Evolutionary conservation across 2,797 vertebrate species (phyloP).

Genomic region (Coregonus ussuriensis): DNA sequence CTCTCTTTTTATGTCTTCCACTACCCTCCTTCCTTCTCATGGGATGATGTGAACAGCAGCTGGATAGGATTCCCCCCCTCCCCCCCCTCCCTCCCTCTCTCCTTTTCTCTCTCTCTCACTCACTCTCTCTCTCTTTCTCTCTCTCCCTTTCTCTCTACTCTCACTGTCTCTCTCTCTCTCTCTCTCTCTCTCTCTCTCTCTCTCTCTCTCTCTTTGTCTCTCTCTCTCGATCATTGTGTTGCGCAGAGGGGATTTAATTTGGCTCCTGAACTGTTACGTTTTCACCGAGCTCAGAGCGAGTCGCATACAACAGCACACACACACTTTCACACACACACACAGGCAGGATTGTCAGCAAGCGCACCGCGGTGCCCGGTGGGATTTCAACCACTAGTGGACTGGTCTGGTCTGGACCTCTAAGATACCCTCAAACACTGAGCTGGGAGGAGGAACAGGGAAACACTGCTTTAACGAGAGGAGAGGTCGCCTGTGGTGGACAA

Average conservation of each 20-base stretch:
- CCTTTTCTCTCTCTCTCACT: not conserved
- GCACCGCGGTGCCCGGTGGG: not conserved
- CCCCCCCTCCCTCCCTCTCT: slow-evolving; percentile 1
- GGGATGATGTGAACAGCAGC: slow-evolving; percentile 65
- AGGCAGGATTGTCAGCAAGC: slow-evolving; percentile 2
- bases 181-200: slow-evolving; percentile 33
- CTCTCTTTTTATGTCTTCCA: slow-evolving; percentile 16
- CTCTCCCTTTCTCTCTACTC: slow-evolving; percentile 27
- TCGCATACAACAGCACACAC: slow-evolving; percentile 30
- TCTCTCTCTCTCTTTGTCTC: slow-evolving; percentile 2
- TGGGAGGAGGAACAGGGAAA: slow-evolving; percentile 12
- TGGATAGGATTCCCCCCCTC: slow-evolving; percentile 40
- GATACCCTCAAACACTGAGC: slow-evolving; percentile 34
- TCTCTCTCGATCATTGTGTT: slow-evolving; percentile 32
- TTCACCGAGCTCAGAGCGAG: slow-evolving; percentile 34
- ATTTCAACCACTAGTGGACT: slow-evolving; percentile 36
- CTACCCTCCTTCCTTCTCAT: slow-evolving; percentile 37
- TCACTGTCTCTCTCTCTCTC: slow-evolving; percentile 19
- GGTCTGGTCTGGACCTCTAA: slow-evolving; percentile 25
- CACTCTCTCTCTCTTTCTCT: not conserved
- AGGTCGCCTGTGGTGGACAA: slow-evolving; percentile 12
- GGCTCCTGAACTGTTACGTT: slow-evolving; percentile 75
- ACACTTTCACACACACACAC: slow-evolving; percentile 1
- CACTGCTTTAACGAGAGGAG: slow-evolving; percentile 18
- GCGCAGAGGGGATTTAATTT: slow-evolving; percentile 64